Conservation (phyloP, 2,113 vertebrate species). For the Columba janthina region DNA sequence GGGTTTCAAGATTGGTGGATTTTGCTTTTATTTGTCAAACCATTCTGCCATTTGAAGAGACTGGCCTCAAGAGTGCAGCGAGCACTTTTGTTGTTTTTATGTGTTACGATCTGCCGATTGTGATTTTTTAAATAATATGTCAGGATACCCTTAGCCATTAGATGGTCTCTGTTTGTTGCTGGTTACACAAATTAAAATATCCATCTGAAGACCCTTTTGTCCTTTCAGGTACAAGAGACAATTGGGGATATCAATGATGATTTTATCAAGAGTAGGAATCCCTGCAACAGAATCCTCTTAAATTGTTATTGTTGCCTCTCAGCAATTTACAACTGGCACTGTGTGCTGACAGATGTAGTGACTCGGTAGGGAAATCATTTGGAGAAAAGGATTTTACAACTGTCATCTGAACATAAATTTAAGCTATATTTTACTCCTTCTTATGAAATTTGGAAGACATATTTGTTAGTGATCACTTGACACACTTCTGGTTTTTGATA, state of each 20-base stretch:
- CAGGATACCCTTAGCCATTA: not conserved
- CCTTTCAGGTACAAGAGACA: not conserved
- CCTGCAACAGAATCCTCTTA: not conserved
- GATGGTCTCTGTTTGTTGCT: not conserved
- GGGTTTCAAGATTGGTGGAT: not conserved
- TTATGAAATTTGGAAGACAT: not conserved
- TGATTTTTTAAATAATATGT: not conserved
- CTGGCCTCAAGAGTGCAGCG: not conserved
- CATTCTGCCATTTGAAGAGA: not conserved
- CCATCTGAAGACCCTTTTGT: not conserved
- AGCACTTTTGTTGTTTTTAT: not conserved
- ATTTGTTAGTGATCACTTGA: not conserved
- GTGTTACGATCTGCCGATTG: not conserved
- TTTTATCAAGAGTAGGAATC: not conserved
- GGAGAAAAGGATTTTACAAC: not conserved
- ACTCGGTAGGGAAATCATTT: slow-evolving; percentile 2
- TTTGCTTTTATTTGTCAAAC: not conserved
- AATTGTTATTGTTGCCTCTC: not conserved
- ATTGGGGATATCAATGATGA: not conserved
- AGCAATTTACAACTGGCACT: not conserved
- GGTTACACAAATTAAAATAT: slow-evolving; percentile 1
- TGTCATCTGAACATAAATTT: not conserved
- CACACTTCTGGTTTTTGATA: not conserved
- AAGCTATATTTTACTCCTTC: not conserved
- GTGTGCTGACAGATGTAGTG: not conserved